phyloP scores from a whole-genome alignment of 2,888 invertebrate species.

The Bellardia pandia region DNA sequence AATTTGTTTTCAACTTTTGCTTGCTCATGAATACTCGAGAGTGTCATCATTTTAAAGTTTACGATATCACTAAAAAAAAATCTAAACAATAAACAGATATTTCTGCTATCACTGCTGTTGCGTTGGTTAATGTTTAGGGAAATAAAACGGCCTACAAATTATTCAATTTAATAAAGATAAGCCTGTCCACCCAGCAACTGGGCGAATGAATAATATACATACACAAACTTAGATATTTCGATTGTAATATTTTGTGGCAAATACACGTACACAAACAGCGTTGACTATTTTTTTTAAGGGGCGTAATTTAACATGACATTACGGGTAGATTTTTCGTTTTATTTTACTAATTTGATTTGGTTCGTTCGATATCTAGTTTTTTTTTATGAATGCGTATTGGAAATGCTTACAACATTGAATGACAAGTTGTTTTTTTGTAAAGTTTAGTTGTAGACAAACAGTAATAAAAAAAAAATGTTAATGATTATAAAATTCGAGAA shows the following conservation, averaged over 20 bases:
- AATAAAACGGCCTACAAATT: constrained; percentile 44
- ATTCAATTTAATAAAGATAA: constrained; percentile 37
- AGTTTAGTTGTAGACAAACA: background rate
- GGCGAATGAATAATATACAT: background rate
- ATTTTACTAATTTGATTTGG: constrained; percentile 4
- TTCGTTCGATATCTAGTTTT: background rate
- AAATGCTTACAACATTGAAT: constrained; percentile 13
- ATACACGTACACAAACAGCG: background rate
- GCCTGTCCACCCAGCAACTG: background rate
- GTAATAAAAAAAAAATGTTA: constrained; percentile 19
- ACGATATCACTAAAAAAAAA: constrained; percentile 38
- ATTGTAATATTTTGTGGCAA: constrained; percentile 3
- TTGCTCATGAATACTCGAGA: constrained; percentile 8
- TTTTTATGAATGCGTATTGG: constrained; percentile 2
- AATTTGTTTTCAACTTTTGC: background rate
- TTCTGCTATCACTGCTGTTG: constrained; percentile 16
- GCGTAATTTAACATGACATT: constrained; percentile 54
- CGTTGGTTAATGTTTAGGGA: background rate
- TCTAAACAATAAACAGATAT: constrained; percentile 48
- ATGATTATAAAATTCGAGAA: constrained; percentile 46
- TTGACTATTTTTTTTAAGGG: constrained; percentile 46
- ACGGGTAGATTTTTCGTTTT: constrained; percentile 2
- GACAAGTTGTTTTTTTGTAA: background rate
- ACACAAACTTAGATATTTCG: background rate
- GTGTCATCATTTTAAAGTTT: constrained; percentile 50